Evolutionary conservation across 2,797 vertebrate genomes (phyloP), one percentile per base, ranked within the genome.

Genomic region (Enteromius fasciolatus): DNA sequence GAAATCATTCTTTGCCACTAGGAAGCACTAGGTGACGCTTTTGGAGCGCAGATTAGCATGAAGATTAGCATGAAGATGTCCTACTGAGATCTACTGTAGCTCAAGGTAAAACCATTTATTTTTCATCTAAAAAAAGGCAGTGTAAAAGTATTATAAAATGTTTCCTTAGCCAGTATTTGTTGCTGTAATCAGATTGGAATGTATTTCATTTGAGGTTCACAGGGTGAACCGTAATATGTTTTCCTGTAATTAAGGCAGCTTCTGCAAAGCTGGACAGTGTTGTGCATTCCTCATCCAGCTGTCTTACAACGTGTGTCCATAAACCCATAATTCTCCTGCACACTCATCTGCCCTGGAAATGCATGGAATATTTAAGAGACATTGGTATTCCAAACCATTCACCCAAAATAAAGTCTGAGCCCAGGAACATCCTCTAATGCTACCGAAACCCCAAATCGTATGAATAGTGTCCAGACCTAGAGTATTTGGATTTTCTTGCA

Each of bases 101-200:
- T 75, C 61, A 86, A 52, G 39, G 73, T 57, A 44, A 8, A 91
- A 91, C 20, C 85, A 87, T 85, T 90, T 79, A 68, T 83, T 84
- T 88, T 86, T 84, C 52, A 57, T 76, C n/a, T 90, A 76, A 87
- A 81, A 85, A 90, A 81, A 50, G 9, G 23, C 78, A 84, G 78
- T 78, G 25, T 87, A 87, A 64, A 74, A 7, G 54, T 48, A 54
- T 48, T 54, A 31, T 57, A 84, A 76, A 86, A 92, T 83, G 76
- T 90, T 90, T 89, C 86, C 89, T 66, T 88, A 87, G 83, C 90
- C 88, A 91, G 90, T 92, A 91, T 88, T 44, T 44, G 61, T 39
- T 63, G 4, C 64, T 81, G 46, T 92, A 92, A 93, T 94, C 90
- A 90, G 83, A 92, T 89, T 90, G 91, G 93, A 94, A 94, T 94